Base-by-base conservation (phyloP, 2,888 invertebrate genomes). In the Drosophila rellima region DNA sequence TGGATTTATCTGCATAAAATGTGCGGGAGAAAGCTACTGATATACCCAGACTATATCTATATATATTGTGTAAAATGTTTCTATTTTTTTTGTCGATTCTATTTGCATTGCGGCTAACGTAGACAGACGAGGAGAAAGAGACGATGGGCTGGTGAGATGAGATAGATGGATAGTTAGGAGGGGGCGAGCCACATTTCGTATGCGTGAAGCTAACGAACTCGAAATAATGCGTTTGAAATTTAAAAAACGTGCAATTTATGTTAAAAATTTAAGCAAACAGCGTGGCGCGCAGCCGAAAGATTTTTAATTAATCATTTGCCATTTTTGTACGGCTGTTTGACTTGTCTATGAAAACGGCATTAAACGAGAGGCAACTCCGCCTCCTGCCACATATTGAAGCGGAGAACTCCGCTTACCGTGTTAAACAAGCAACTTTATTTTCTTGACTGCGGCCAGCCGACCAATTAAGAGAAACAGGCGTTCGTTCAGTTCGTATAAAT, bases 221-320 rank as follows among this genome's bases (percentile, higher is more conserved):
- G 91, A 92, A 91, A 88, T 91, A 91, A 91, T 89, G 89, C 91
- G 90, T 91, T 91, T 90, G 90, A 90, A 90, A 91, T 90, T 89
- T 90, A 84, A 89, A 89, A 87, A 83, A 78, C 85, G 74, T 88
- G 83, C 74, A 80, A 86, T 86, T 90, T 90, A 80, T 87, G 76
- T 77, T 82, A 78, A 78, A 85, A 87, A 80, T 73, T 83, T 86
- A 66, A 76, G 82, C 79, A 86, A 86, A 84, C 79, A 86, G 15
- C 35, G 33, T 20, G 40, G 26, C 18, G 52, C 26, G 11, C 40
- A 47, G 50, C n/a, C 56, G 33, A 66, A 64, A 67, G 71, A 75
- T 76, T 78, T 74, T 78, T 70, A 82, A 82, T 82, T 82, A 82
- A 85, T 82, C 82, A 82, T 82, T 81, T 72, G 70, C 69, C 67